Base-by-base conservation (phyloP, 53 echinoderm and acorn worm species). In the Zoroaster sp. region DNA sequence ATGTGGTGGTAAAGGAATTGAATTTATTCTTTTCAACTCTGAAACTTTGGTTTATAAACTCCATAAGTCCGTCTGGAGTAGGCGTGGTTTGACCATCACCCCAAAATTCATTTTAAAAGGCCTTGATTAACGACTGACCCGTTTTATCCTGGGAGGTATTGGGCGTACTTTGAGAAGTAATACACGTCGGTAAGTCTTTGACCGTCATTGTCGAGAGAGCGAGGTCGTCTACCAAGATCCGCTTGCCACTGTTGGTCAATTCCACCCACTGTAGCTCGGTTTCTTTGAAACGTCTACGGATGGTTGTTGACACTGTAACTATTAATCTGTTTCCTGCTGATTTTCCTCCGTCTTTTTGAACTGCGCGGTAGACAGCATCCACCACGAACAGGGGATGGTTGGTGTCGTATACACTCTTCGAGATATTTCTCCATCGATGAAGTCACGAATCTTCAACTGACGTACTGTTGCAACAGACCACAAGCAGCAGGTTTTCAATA, bases 1-100 rank as follows among this genome's bases (percentile, higher is more conserved):
- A 23, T 92, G 15, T 92, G 59, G 94, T 94, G 2, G 94, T 92
- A 42, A 94, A 92, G 46, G 87, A 87, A 21, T 83, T 28, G 9
- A 94, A 87, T 1, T 30, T 42, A 9, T 80, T 47, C 0, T 73
- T 73, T 30, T 66, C 37, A 91, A 75, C 45, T 42, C 40, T 40
- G 93, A 49, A 94, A 81, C 14, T 51, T 2, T 5, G 74, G 40
- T 95, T 95, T 12, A 59, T 76, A 88, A 88, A 95, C 83, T 93
- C 93, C 0, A 69, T 88, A 21, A 70, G 54, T 92, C 88, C 12
- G 89, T 93, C 36, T 90, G 90, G 7, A 92, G 65, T 35, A 3
- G 0, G 34, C 32, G 30, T 8, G 89, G 89, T 70, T 79, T 72
- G 69, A 1, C 88, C 91, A 11, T 73, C 55, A n/a, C 30, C 63